These are phyloP conservation scores for Antheraea yamamai DNA, from an alignment of 2,888 invertebrate species.

Conservation along the genomic window DNA sequence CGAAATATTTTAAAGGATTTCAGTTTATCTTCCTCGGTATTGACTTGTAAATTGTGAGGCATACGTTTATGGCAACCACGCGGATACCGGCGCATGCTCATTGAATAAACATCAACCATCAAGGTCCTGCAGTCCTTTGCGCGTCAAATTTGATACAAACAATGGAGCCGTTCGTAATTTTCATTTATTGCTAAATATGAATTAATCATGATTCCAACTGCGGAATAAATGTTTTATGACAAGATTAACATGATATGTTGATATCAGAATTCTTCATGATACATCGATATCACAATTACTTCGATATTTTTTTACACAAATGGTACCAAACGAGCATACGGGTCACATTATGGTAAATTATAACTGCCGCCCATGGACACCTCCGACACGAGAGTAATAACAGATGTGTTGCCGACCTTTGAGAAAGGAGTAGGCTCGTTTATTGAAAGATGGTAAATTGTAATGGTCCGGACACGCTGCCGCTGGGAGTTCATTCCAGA, in stretches of 20 bases:
- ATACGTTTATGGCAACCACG: conserved; percentile 32
- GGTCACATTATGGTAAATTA: too few relatives aligned
- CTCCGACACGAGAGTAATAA: too few relatives aligned
- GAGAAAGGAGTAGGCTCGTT: too few relatives aligned
- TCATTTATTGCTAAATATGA: conserved; percentile 12
- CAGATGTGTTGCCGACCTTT: too few relatives aligned
- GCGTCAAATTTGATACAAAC: conserved; percentile 1
- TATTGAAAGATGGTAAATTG: too few relatives aligned
- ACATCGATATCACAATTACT: neutral
- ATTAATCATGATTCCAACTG: neutral
- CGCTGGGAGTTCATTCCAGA: too few relatives aligned
- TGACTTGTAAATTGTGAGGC: conserved; percentile 30
- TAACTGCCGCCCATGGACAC: too few relatives aligned
- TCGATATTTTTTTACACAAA: neutral
- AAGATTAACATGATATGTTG: neutral
- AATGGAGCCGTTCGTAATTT: conserved; percentile 6
- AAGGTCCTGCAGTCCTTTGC: conserved; percentile 34
- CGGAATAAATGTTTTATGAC: conserved; percentile 1
- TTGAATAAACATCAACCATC: conserved; percentile 51
- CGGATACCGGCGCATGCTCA: conserved; percentile 27
- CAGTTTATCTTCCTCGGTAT: conserved; percentile 17
- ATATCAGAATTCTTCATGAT: neutral
- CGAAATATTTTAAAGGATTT: neutral
- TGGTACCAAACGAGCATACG: too few relatives aligned
- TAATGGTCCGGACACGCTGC: too few relatives aligned